phyloP scores from a whole-genome alignment of 2,888 invertebrate species.

The Pyrrhosoma nymphula region DNA sequence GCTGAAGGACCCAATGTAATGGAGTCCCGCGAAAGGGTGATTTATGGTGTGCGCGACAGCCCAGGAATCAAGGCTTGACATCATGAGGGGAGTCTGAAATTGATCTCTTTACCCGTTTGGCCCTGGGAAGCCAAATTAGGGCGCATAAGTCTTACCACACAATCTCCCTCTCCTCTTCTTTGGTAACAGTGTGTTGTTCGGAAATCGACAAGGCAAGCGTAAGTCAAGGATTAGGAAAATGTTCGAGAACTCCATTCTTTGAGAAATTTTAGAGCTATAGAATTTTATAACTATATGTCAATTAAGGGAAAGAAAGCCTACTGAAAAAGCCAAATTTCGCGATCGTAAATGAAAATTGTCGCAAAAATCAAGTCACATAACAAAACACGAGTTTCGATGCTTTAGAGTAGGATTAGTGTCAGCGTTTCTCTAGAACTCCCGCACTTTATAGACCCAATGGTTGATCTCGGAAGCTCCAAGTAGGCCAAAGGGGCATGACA shows the following conservation, averaged over 20 bases:
- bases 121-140: not conserved
- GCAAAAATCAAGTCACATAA: too few relatives aligned
- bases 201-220: not conserved
- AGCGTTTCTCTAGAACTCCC: too few relatives aligned
- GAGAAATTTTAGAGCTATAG: too few relatives aligned
- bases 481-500: not conserved
- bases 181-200: not conserved
- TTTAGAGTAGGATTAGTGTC: too few relatives aligned
- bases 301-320: too few relatives aligned
- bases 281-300: too few relatives aligned
- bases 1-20: not conserved
- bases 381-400: too few relatives aligned
- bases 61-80: not conserved
- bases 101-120: not conserved
- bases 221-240: too few relatives aligned
- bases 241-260: too few relatives aligned
- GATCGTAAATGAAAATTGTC: too few relatives aligned
- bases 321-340: too few relatives aligned
- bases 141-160: not conserved
- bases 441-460: too few relatives aligned
- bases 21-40: not conserved
- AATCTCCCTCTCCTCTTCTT: not conserved
- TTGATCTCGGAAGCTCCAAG: not conserved
- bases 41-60: not conserved
- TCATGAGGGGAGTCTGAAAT: not conserved